Conservation (phyloP, 2,797 vertebrate species). For the Lutjanus campechanus region DNA sequence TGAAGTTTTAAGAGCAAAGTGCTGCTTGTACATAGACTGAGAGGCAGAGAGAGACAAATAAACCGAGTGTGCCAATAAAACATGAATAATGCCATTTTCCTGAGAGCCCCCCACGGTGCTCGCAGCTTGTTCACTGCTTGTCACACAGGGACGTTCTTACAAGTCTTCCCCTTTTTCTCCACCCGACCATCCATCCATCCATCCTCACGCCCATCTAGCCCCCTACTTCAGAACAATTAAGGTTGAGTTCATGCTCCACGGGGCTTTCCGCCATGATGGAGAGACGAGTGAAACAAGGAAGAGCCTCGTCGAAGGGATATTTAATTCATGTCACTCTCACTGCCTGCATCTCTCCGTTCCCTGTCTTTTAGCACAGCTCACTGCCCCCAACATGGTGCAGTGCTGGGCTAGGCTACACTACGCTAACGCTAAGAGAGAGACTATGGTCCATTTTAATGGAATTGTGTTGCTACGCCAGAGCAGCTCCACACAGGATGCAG, state of each 20-base stretch:
- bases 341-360: slow-evolving; percentile 73
- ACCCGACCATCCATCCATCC: slow-evolving; percentile 3
- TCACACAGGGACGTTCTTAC: slow-evolving; percentile 61
- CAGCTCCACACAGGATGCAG: slow-evolving; percentile 42
- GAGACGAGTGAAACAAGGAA: slow-evolving; percentile 76
- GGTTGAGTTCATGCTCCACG: slow-evolving; percentile 75
- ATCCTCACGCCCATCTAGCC: slow-evolving; percentile 43
- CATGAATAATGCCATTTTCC: slow-evolving; percentile 78
- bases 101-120: slow-evolving; percentile 59
- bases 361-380: slow-evolving; percentile 84
- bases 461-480: slow-evolving; percentile 62
- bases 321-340: slow-evolving; percentile 85
- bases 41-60: slow-evolving; percentile 55
- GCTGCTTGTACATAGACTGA: slow-evolving; percentile 19
- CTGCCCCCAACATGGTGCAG: slow-evolving; percentile 78
- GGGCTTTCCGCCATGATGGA: slow-evolving; percentile 80
- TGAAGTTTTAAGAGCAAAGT: slow-evolving; percentile 68
- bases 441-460: slow-evolving; percentile 65
- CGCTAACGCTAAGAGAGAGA: slow-evolving; percentile 43
- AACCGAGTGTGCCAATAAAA: slow-evolving; percentile 70
- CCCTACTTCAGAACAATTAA: slow-evolving; percentile 81
- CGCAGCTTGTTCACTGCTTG: slow-evolving; percentile 65
- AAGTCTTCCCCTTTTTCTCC: slow-evolving; percentile 32
- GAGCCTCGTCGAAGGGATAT: slow-evolving; percentile 78
- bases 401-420: slow-evolving; percentile 53